These are phyloP conservation scores for Caenorhabditis uteleia DNA, from an alignment of 2,888 invertebrate genomes.

Conservation along the genomic window DNA sequence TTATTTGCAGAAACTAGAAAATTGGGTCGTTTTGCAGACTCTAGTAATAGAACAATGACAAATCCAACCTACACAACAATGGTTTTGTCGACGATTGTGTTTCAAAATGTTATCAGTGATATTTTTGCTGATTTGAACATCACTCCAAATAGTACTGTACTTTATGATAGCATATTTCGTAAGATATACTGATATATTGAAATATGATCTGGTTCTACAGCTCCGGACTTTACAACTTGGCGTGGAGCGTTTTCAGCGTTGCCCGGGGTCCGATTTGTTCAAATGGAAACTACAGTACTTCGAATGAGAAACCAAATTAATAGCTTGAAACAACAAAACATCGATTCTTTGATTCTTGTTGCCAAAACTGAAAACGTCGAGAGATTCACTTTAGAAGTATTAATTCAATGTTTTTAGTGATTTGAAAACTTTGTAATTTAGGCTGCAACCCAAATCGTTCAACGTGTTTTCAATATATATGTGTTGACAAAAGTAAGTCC, in stretches of 20 bases:
- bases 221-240: slow-evolving; percentile 49
- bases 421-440: slow-evolving; percentile 8
- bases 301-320: slow-evolving; percentile 46
- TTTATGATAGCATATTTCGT: slow-evolving; percentile 88
- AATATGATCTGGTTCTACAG: slow-evolving; percentile 1
- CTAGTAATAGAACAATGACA: slow-evolving; percentile 5
- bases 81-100: slow-evolving; percentile 56
- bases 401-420: not conserved
- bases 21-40: slow-evolving; percentile 9
- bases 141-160: slow-evolving; percentile 83
- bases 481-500: slow-evolving; percentile 35
- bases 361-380: slow-evolving; percentile 62
- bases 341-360: slow-evolving; percentile 59
- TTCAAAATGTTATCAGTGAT: slow-evolving; percentile 77
- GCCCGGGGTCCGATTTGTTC: slow-evolving; percentile 41
- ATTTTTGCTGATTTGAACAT: slow-evolving; percentile 84
- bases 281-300: slow-evolving; percentile 42
- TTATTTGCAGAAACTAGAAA: not conserved
- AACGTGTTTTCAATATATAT: slow-evolving; percentile 34
- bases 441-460: slow-evolving; percentile 25
- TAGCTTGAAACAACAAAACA: slow-evolving; percentile 23
- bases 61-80: slow-evolving; percentile 37
- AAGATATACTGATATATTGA: not conserved
- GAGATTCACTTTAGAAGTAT: slow-evolving; percentile 49
- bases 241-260: slow-evolving; percentile 42